Evolutionary conservation across 2,113 vertebrate species (phyloP).

Genomic region (Erythrocercus mccallii): DNA sequence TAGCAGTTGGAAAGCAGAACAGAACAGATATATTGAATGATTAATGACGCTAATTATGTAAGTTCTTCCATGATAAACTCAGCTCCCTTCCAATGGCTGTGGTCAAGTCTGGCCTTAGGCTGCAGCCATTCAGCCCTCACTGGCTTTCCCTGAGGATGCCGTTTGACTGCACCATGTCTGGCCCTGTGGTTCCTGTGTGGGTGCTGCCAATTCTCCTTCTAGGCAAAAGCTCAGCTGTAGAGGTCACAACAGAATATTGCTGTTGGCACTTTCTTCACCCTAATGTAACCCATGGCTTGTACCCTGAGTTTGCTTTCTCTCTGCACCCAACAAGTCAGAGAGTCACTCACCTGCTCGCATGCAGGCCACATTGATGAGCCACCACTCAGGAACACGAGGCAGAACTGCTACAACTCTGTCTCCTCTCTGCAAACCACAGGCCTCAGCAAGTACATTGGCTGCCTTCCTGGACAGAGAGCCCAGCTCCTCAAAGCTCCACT

Average conservation of each 20-base stretch:
- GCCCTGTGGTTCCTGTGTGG: neutral
- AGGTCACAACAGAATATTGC: neutral
- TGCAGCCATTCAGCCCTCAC: neutral
- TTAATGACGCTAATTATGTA: neutral
- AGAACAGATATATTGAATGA: neutral
- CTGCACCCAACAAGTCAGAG: neutral
- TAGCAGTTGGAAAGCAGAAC: neutral
- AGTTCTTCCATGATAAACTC: neutral
- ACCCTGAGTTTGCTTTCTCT: neutral
- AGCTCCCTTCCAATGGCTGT: neutral
- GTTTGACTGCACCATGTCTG: neutral
- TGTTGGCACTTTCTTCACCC: neutral
- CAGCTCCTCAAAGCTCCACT: conserved; percentile 73
- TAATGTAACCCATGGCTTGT: rapidly evolving
- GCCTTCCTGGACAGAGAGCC: conserved; percentile 60
- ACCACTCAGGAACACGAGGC: conserved; percentile 70
- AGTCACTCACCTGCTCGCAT: conserved; percentile 62
- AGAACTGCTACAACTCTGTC: conserved; percentile 63
- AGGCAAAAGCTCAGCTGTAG: neutral
- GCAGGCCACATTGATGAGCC: conserved; percentile 65
- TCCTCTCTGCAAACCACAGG: conserved; percentile 54
- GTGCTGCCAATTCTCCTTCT: neutral
- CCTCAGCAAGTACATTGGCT: conserved; percentile 55
- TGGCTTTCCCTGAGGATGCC: neutral
- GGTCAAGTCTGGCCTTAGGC: neutral